Base-by-base conservation (phyloP, 2,888 invertebrate genomes). In the Adelphocoris suturalis region DNA sequence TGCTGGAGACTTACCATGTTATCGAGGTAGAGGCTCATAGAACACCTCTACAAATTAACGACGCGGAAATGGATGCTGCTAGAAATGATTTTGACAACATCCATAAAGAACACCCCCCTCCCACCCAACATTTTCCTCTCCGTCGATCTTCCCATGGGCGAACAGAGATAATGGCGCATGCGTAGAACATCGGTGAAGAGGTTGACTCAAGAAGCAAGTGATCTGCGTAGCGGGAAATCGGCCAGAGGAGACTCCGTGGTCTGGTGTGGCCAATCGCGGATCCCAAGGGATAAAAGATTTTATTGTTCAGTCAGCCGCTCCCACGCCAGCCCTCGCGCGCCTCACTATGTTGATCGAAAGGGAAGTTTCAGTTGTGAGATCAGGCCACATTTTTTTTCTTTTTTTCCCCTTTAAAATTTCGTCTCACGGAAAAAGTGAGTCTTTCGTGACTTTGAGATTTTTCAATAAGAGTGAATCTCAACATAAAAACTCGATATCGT, bases 281-380 rank as follows among this genome's bases (percentile, higher is more conserved):
- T 57, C 57, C 57, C 19, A 16, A 16, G n/a, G n/a, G 19, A 12
- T 12, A 68, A 19, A 23, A 19, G 19, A 19, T 68, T 68, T 68
- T 68, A 68, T 68, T 68, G 68, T 68, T 12, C 68, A 4, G 23
- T 68, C 68, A 7, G 11, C 23, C 68, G 68, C 23, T 68, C 68
- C 68, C 68, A 68, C 68, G 68, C 68, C 68, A 7, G 9, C 68
- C 68, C 23, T 68, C 68, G 19, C 2, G 68, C 19, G 0, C 68
- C 68, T 68, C 19, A 19, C n/a, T 68, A n/a, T 27, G 57, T 57
- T 27, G 68, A 23, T 23, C 68, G 68, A 68, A 23, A 68, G 68
- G 68, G 68, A 68, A 68, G 68, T 68, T 68, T 68, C 23, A 23
- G 23, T 12, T 68, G 68, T 68, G 68, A 23, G 68, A 2, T 68